Evolutionary conservation across 2,888 invertebrate genomes (phyloP).

Genomic region (Yponomeuta evonymella): DNA sequence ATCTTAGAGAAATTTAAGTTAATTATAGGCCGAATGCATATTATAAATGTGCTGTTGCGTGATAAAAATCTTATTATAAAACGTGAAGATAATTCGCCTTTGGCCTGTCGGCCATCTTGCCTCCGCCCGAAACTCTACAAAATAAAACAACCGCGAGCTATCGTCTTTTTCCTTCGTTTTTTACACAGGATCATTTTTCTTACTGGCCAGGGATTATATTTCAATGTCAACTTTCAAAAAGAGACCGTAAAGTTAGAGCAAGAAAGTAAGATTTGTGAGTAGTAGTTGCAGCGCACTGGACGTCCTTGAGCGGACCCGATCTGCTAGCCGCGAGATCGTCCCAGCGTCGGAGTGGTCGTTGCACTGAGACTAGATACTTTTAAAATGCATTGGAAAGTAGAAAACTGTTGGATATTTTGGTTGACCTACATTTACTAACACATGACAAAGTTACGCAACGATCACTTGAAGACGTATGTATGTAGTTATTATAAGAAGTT

Average conservation of each 20-base stretch:
- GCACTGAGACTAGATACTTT: conserved; percentile 67
- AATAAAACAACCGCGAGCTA: conserved; percentile 69
- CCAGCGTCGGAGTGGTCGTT: conserved; percentile 69
- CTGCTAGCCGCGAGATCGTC: conserved; percentile 72
- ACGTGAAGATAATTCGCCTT: conserved; percentile 62
- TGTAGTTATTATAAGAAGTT: neutral
- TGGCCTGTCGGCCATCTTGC: conserved; percentile 61
- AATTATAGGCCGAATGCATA: conserved; percentile 29
- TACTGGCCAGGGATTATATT: conserved; percentile 60
- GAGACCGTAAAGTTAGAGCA: conserved; percentile 18
- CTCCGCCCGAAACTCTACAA: conserved; percentile 53
- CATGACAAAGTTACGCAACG: conserved; percentile 17
- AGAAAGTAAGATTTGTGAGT: conserved; percentile 30
- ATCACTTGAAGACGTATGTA: neutral
- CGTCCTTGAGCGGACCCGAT: conserved; percentile 76
- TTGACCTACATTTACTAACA: conserved; percentile 15
- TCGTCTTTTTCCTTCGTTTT: conserved; percentile 58
- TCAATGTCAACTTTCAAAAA: conserved; percentile 1
- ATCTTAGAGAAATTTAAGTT: neutral
- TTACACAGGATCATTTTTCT: conserved; percentile 76
- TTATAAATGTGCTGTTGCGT: conserved; percentile 16
- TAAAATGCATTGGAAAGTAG: conserved; percentile 74
- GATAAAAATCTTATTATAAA: conserved; percentile 48
- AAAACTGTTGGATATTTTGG: conserved; percentile 43
- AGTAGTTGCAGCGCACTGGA: conserved; percentile 52